Conservation (phyloP, 2,113 vertebrate genomes). For the Platanista minor region DNA sequence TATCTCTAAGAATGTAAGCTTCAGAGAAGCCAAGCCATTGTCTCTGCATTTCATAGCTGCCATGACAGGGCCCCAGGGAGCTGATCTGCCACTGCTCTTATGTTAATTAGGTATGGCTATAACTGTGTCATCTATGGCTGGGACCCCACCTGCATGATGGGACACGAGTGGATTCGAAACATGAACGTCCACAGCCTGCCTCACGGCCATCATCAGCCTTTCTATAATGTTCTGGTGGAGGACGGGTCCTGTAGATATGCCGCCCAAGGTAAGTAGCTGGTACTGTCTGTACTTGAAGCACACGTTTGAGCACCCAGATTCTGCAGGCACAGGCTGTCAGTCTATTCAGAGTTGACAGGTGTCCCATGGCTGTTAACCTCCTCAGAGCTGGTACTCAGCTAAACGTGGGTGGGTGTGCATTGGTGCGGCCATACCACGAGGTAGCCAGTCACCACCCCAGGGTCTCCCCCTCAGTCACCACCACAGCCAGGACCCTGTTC, state of each 20-base stretch:
- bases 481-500: not conserved
- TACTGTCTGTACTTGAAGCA: not conserved
- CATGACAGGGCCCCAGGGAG: accelerated
- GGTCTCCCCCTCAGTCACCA: not conserved
- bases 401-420: accelerated
- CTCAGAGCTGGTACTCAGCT: not conserved
- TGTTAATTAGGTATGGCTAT: conserved; percentile 87
- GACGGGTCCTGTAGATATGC: conserved; percentile 95
- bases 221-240: conserved; percentile 96
- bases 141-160: conserved; percentile 98
- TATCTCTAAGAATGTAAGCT: accelerated
- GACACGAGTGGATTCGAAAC: conserved; percentile 95
- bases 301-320: accelerated
- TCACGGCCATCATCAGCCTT: conserved; percentile 92
- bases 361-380: not conserved
- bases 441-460: accelerated
- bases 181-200: conserved; percentile 96
- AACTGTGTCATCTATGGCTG: conserved; percentile 98
- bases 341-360: not conserved
- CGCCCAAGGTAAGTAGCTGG: conserved; percentile 87
- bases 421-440: accelerated
- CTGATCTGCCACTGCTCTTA: accelerated
- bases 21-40: accelerated
- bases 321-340: accelerated
- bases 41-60: accelerated